These are phyloP conservation scores for Odontesthes bonariensis DNA, from an alignment of 2,113 vertebrate genomes.

Conservation along the genomic window DNA sequence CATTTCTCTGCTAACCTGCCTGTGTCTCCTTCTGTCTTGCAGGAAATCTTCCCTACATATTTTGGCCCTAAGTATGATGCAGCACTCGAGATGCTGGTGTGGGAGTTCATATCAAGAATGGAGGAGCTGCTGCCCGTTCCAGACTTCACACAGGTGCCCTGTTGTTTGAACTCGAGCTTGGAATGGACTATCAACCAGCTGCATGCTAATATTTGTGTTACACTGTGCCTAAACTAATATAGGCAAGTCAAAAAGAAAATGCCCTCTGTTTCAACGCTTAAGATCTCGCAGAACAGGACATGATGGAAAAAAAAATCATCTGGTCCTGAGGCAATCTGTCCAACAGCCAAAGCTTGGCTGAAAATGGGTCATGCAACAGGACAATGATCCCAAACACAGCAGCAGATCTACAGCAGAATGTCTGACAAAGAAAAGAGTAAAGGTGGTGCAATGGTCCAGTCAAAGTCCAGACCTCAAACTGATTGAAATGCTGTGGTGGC, in stretches of 20 bases:
- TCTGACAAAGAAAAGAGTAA: neutral
- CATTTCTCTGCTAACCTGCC: neutral
- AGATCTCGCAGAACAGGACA: neutral
- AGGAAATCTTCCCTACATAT: constrained; percentile 84
- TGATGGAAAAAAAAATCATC: neutral
- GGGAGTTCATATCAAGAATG: constrained; percentile 86
- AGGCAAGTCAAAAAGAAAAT: neutral
- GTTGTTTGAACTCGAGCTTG: neutral
- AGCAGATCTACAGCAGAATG: neutral
- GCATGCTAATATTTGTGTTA: neutral
- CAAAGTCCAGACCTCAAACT: neutral
- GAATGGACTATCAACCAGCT: neutral
- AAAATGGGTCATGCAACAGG: neutral
- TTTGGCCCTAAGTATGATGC: constrained; percentile 85
- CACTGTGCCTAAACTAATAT: neutral
- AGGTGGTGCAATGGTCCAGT: neutral
- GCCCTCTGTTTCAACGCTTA: neutral
- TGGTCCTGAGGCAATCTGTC: neutral
- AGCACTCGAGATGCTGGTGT: constrained; percentile 85
- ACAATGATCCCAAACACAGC: neutral
- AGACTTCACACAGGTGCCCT: constrained; percentile 79
- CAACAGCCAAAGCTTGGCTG: neutral
- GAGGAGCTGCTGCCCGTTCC: constrained; percentile 82
- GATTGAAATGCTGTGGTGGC: too few species aligned
- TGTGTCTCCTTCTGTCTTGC: neutral